A percentile compares a stretch with the other conserved stretches of the same genome.
phyloP scores from a whole-genome alignment of 2,113 vertebrate species.

The Phalacrocorax pelagicus region DNA sequence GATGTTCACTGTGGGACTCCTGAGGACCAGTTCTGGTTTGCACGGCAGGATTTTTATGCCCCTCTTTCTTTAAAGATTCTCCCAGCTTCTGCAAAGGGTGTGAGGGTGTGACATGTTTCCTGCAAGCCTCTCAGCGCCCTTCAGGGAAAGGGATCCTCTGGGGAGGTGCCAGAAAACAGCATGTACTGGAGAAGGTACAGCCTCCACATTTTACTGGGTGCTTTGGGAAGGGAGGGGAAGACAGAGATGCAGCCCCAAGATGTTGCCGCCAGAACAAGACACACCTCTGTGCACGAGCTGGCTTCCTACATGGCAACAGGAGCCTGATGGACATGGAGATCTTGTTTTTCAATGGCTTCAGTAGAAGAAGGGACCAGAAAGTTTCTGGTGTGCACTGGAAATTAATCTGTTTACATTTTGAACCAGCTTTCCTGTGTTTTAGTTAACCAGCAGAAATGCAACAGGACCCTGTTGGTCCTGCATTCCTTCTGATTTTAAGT shows the following conservation, averaged over 20 bases:
- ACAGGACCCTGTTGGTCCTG: background rate
- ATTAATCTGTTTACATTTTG: background rate
- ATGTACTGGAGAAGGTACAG: background rate
- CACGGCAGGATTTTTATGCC: accelerated
- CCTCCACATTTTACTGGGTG: background rate
- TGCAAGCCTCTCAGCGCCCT: background rate
- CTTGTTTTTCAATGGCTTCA: background rate
- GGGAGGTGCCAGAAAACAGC: background rate
- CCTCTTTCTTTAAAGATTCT: background rate
- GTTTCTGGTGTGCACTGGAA: background rate
- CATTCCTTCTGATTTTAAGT: background rate
- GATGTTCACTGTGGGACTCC: accelerated
- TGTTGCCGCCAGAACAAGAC: background rate
- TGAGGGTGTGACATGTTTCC: background rate
- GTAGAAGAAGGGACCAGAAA: background rate
- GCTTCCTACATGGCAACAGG: background rate
- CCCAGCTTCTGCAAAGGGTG: background rate
- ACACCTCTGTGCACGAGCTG: background rate
- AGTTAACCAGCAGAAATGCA: background rate
- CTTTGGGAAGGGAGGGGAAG: background rate
- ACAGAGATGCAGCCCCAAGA: background rate
- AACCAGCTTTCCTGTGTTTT: background rate
- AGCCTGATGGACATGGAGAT: background rate
- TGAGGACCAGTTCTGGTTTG: background rate
- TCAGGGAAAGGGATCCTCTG: background rate